A percentile compares a stretch with the other conserved stretches of the same genome.
Evolutionary conservation across 2,113 vertebrate species (phyloP).

Genomic region (Oreochromis aureus): DNA sequence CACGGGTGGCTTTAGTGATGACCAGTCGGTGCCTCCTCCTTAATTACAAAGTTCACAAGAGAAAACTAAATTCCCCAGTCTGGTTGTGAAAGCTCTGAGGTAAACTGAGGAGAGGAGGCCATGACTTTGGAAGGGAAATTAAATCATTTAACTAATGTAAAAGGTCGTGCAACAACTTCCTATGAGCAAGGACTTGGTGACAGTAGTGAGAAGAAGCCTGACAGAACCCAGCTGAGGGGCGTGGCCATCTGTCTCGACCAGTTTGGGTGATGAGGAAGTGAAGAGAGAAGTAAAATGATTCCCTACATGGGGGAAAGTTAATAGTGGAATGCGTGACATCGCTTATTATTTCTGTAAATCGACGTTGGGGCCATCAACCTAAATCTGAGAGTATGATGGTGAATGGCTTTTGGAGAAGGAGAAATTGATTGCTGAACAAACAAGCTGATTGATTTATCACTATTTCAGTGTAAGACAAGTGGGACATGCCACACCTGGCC

Average conservation of each 20-base stretch:
- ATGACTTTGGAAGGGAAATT: background rate
- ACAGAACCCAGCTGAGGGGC: background rate
- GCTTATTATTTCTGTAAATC: background rate
- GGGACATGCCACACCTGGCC: background rate
- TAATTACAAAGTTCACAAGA: background rate
- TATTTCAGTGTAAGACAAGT: slow-evolving; percentile 48
- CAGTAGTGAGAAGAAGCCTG: background rate
- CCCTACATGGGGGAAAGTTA: background rate
- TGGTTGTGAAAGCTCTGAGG: slow-evolving; percentile 22
- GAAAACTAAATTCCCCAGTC: slow-evolving; percentile 6
- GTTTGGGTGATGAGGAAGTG: background rate
- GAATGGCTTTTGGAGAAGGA: background rate
- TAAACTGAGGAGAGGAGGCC: background rate
- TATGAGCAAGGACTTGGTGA: background rate
- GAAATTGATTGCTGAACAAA: slow-evolving; percentile 27
- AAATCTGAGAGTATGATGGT: background rate
- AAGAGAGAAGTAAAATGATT: background rate
- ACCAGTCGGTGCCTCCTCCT: background rate
- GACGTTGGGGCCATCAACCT: background rate
- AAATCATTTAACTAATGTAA: background rate
- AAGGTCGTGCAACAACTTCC: background rate
- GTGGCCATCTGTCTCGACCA: background rate
- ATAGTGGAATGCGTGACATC: slow-evolving; percentile 20
- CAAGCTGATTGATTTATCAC: slow-evolving; percentile 39
- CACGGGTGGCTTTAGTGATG: slow-evolving; percentile 33